Evolutionary conservation across 2,888 invertebrate species (phyloP), one percentile per base, ranked within the genome.

Genomic region (Zygogramma bicolorata): DNA sequence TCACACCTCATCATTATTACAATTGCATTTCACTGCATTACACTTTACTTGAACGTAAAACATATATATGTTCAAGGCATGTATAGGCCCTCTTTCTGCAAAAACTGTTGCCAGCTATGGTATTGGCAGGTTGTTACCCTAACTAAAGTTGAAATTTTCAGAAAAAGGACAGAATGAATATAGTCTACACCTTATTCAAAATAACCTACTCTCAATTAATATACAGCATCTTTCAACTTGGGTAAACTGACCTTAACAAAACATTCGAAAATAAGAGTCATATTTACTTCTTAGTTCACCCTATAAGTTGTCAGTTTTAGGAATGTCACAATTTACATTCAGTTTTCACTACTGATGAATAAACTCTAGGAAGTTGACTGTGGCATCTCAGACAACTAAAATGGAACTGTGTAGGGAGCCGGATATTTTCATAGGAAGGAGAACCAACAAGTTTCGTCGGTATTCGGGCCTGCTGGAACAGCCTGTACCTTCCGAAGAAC

Each of bases 351-450:
- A 10, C n/a, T 38, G 3, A n/a, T 38, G 8, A n/a, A 38, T 13
- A 38, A 38, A 38, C 38, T 13, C n/a, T n/a, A n/a, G n/a, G n/a
- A n/a, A 38, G 10, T 38, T 38, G 38, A 13, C 38, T 13, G 10
- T 38, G 10, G 38, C 38, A 38, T 38, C n/a, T 3, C 10, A 38
- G 10, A 1, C 38, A 38, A 38, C n/a, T 53, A 4, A 22, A 6
- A 53, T 53, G 53, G 53, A 53, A 25, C n/a, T 27, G 13, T 25
- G 53, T 7, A 5, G n/a, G 4, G 53, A 53, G 6, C n/a, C 53
- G n/a, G n/a, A 53, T 53, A 53, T 53, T 53, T 53, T 53, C 25
- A 53, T 27, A 27, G 53, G 53, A 53, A 53, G 46, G 18, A 46
- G 53, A 53, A n/a, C 25, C 6, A 53, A 53, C n/a, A 27, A 53